Conservation (phyloP, 2,797 vertebrate species). For the Florisuga fusca region DNA sequence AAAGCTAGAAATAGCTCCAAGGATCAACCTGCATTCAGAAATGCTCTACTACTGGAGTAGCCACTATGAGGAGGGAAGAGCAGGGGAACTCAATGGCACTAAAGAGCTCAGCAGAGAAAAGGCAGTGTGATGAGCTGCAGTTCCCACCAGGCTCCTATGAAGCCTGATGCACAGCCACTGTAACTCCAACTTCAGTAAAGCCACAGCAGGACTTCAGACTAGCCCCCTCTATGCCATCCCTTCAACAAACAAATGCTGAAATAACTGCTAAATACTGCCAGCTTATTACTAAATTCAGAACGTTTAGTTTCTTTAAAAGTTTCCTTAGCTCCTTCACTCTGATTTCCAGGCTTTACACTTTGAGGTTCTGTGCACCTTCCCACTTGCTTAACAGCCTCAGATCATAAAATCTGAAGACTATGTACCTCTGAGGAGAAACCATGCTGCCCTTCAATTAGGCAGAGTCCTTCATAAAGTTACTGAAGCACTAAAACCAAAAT, state of each 20-base stretch:
- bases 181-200: background rate
- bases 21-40: background rate
- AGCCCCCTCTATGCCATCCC: background rate
- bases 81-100: background rate
- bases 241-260: background rate
- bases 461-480: background rate
- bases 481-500: background rate
- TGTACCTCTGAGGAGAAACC: background rate
- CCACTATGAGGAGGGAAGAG: background rate
- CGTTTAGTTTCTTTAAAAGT: background rate
- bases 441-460: background rate
- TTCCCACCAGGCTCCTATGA: background rate
- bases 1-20: background rate
- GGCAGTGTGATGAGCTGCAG: background rate
- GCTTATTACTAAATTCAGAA: background rate
- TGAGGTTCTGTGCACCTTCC: background rate
- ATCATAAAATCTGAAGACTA: background rate
- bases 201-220: background rate
- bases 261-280: background rate
- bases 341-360: background rate
- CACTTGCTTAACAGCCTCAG: background rate
- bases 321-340: background rate
- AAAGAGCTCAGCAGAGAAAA: background rate
- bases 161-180: background rate
- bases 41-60: background rate